Percentiles rank a stretch among this genome's conserved stretches.
Evolutionary conservation across 1,140 invertebrate species (phyloP).

Genomic region (Zaprionus vittiger): DNA sequence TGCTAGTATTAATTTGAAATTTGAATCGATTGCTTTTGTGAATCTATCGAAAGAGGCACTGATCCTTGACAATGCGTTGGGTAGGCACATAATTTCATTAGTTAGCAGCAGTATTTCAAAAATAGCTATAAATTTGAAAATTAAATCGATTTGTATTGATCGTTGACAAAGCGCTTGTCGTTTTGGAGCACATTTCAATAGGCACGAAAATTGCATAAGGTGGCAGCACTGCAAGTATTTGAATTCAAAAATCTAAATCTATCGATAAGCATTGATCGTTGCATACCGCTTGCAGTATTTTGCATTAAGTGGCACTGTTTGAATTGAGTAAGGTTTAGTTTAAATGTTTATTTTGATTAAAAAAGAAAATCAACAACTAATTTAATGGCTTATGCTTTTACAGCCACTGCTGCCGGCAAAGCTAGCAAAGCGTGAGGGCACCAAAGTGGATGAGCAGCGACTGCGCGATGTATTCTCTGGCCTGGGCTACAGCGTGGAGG

Average conservation of each 20-base stretch:
- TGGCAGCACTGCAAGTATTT: slow-evolving; percentile 4
- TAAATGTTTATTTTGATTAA: too few relatives aligned
- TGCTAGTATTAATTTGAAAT: too few relatives aligned
- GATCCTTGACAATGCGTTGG: too few relatives aligned
- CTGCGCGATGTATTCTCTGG: slow-evolving; percentile 56
- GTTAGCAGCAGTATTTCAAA: too few relatives aligned
- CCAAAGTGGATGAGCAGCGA: slow-evolving; percentile 61
- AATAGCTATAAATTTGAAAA: background rate
- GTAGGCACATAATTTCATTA: too few relatives aligned
- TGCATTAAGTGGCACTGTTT: too few relatives aligned
- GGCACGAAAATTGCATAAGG: background rate
- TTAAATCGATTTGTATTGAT: background rate
- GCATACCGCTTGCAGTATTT: too few relatives aligned
- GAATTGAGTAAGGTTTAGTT: too few relatives aligned
- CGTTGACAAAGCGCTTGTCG: background rate
- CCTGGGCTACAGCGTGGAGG: slow-evolving; percentile 67
- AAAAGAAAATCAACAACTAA: background rate
- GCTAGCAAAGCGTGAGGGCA: slow-evolving; percentile 56
- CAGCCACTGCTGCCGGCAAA: slow-evolving; percentile 44
- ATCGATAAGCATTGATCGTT: too few relatives aligned
- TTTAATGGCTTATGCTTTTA: background rate
- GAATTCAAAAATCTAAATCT: background rate
- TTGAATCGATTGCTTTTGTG: too few relatives aligned
- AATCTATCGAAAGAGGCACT: too few relatives aligned
- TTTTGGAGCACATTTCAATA: background rate